Base-by-base conservation (phyloP, 2,113 vertebrate species). In the Chaenogobius annularis region DNA sequence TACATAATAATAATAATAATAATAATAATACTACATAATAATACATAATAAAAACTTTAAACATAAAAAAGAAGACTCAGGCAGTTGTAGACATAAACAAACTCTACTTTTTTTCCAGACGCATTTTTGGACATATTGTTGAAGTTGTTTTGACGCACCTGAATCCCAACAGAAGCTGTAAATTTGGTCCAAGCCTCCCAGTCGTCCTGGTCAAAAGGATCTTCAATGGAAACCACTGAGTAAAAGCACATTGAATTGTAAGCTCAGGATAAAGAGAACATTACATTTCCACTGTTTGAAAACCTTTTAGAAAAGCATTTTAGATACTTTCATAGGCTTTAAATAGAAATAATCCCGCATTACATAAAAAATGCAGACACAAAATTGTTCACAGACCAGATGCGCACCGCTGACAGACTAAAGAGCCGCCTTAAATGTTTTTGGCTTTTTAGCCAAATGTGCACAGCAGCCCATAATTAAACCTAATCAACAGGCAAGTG, bases 141-240 rank as follows among this genome's bases (percentile, higher is more conserved):
- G 17, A n/a, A 3, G n/a, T 3, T 59, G 0, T 1, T 65, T 37
- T 46, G 3, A 71, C 68, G 70, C 46, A 92, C 91, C 88, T 97
- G 96, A 85, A 96, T 96, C 43, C 95, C 95, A 48, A 95, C 95
- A 0, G 95, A 95, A 69, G 94, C 93, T 0, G 96, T 97, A 83
- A 97, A 95, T 88, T 95, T 95, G 40, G 95, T 91, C 96, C 96
- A 97, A 68, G 95, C 95, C 5, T 94, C 94, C 96, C 96, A 97
- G 69, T 97, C 96, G 47, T 97, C 96, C 84, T 97, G 96, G 82
- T 97, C 96, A 86, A 97, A 97, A 0, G 96, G 96, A 79, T 97
- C 96, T 90, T 97, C 96, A 56, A 97, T 96, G 73, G 96, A 96
- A 50, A 97, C 96, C 85, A 97, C 96, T 97, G 79, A 74, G 68